A percentile compares a stretch with the other conserved stretches of the same genome.
Conservation (phyloP, 2,113 vertebrate species). For the Ascaphus truei region DNA sequence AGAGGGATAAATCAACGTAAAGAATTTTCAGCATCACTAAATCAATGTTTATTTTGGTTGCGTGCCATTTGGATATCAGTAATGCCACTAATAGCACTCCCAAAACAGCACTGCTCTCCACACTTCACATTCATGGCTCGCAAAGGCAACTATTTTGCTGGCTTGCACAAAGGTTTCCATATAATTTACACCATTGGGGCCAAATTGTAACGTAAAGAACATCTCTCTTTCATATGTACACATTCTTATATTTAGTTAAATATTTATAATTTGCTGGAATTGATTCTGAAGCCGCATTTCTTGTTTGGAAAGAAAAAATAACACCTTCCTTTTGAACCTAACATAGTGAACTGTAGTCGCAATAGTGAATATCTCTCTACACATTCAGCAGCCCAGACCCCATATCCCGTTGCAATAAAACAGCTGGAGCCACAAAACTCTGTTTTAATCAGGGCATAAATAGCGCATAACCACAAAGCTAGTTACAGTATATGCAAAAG, state of each 20-base stretch:
- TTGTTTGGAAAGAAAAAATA: not conserved
- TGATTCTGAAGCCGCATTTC: not conserved
- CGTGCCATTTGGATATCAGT: not conserved
- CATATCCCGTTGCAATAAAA: too few species aligned
- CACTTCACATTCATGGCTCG: not conserved
- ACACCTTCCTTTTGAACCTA: too few species aligned
- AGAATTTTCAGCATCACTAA: conserved; percentile 7
- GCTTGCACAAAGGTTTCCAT: not conserved
- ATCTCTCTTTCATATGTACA: conserved; percentile 3
- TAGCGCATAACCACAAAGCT: too few species aligned
- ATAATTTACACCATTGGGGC: not conserved
- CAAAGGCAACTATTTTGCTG: not conserved
- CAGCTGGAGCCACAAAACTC: too few species aligned
- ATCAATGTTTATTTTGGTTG: not conserved
- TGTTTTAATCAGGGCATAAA: too few species aligned
- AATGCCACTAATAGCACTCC: not conserved
- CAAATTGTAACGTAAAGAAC: conserved; percentile 6
- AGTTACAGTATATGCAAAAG: too few species aligned
- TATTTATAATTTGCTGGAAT: not conserved
- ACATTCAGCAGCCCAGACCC: too few species aligned
- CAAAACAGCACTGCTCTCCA: not conserved
- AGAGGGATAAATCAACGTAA: not conserved
- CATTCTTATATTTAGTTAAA: not conserved
- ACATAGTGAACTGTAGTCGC: too few species aligned
- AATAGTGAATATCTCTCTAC: too few species aligned